These are phyloP conservation scores for Geothlypis trichas DNA, from an alignment of 2,113 vertebrate genomes.

Conservation along the genomic window DNA sequence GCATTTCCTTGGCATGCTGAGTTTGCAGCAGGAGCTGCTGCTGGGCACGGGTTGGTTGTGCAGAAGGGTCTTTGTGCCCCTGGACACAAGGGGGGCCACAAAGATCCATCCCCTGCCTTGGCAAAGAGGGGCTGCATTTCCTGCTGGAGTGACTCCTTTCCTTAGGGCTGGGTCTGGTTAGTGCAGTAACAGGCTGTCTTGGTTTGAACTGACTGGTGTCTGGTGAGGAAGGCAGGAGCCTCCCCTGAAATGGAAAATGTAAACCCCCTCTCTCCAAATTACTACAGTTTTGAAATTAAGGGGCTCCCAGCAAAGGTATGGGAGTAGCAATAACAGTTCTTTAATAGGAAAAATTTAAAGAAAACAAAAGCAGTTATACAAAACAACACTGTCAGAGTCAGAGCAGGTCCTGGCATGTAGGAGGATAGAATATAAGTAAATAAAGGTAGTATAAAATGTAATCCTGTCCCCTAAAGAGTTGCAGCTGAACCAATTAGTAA, in stretches of 20 bases:
- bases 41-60: neutral
- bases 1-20: neutral
- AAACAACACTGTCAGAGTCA: too few relatives aligned
- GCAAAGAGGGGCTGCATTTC: neutral
- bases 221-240: neutral
- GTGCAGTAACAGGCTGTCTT: neutral
- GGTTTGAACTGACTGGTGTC: neutral
- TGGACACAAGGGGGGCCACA: neutral
- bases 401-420: too few relatives aligned
- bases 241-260: neutral
- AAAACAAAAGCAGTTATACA: too few relatives aligned
- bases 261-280: neutral
- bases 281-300: neutral
- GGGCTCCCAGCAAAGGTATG: neutral
- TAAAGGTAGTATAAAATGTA: too few relatives aligned
- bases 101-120: neutral
- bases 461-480: too few relatives aligned
- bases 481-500: too few relatives aligned
- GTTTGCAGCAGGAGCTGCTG: neutral
- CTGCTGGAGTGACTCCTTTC: neutral
- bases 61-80: neutral
- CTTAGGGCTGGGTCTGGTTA: neutral
- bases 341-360: neutral
- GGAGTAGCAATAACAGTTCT: neutral
- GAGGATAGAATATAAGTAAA: too few relatives aligned